Conservation (phyloP, 2,888 invertebrate species). For the Tenthredo livida region DNA sequence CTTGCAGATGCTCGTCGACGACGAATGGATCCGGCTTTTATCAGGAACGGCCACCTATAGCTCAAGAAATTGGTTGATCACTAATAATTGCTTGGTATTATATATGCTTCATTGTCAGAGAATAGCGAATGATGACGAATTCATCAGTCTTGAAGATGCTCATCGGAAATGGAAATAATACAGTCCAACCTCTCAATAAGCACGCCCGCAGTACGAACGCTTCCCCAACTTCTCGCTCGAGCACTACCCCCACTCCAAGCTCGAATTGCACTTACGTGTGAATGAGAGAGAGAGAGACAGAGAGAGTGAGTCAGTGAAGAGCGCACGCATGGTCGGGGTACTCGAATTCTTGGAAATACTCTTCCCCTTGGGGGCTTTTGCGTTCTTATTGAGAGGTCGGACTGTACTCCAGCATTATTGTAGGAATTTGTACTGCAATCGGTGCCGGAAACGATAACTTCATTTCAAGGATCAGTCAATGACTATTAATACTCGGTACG, state of each 20-base stretch:
- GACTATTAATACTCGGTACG: background rate
- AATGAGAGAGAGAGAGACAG: too few relatives aligned
- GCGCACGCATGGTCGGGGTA: too few relatives aligned
- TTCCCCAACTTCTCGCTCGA: too few relatives aligned
- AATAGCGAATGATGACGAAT: background rate
- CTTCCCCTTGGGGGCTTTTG: too few relatives aligned
- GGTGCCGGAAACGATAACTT: background rate
- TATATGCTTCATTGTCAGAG: background rate
- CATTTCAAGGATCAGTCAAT: background rate
- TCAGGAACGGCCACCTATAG: background rate
- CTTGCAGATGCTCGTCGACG: background rate
- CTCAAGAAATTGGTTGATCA: background rate
- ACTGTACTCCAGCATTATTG: background rate
- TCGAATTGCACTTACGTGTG: too few relatives aligned
- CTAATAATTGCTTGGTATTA: background rate
- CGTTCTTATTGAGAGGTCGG: too few relatives aligned
- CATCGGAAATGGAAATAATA: background rate
- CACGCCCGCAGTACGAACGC: too few relatives aligned
- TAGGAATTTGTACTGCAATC: background rate
- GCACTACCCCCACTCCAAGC: too few relatives aligned
- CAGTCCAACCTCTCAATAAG: too few relatives aligned
- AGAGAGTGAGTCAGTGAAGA: too few relatives aligned
- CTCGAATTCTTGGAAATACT: too few relatives aligned
- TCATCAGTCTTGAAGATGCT: background rate
- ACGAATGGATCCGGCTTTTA: background rate